phyloP scores from a whole-genome alignment of 2,113 vertebrate genomes.

The Cyanoramphus novaezelandiae region DNA sequence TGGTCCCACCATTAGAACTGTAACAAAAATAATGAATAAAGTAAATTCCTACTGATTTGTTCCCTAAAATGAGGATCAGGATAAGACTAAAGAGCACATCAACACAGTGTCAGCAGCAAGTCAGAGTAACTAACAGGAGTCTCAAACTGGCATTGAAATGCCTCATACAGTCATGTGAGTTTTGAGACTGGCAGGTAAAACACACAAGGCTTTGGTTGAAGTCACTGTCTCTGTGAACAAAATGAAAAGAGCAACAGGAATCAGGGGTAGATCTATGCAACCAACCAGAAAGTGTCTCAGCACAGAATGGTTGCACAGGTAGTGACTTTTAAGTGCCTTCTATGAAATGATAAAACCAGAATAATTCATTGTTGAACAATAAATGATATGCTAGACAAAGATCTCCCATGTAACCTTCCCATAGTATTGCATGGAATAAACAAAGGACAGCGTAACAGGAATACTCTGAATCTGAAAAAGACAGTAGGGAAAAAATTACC shows the following conservation, averaged over 20 bases:
- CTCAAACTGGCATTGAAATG: not conserved
- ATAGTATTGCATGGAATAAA: not conserved
- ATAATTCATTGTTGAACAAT: not conserved
- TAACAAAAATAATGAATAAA: not conserved
- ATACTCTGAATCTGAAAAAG: not conserved
- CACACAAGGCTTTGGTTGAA: not conserved
- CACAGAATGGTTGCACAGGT: not conserved
- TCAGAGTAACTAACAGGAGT: not conserved
- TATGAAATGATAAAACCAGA: not conserved
- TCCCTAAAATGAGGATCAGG: not conserved
- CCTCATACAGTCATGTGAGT: not conserved
- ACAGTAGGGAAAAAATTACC: not conserved
- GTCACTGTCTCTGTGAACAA: not conserved
- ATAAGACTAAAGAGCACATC: not conserved
- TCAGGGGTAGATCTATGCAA: not conserved
- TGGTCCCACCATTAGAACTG: fast-evolving
- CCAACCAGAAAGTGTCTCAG: not conserved
- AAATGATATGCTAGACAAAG: not conserved
- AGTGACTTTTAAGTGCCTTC: not conserved
- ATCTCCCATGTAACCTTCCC: not conserved
- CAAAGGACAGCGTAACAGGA: not conserved
- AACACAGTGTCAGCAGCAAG: not conserved
- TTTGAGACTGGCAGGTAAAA: not conserved
- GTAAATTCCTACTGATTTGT: not conserved
- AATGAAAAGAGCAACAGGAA: not conserved